phyloP scores from a whole-genome alignment of 1,140 invertebrate species.

The Drosophila bocki region DNA sequence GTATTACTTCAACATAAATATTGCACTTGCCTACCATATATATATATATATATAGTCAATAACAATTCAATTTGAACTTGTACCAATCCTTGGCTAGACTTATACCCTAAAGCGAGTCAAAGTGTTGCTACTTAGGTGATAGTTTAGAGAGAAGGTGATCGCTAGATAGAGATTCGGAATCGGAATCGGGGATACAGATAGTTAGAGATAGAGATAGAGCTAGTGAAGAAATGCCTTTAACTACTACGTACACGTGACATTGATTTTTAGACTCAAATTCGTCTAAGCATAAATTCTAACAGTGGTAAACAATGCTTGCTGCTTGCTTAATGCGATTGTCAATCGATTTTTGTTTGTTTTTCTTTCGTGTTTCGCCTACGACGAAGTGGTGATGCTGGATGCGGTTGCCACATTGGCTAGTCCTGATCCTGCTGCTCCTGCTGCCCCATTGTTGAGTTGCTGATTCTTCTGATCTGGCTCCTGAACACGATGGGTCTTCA shows the following conservation, averaged over 20 bases:
- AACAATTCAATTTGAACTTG: slow-evolving; percentile 82
- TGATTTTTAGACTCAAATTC: slow-evolving; percentile 57
- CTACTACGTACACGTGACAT: slow-evolving; percentile 61
- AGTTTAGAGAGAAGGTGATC: slow-evolving; percentile 19
- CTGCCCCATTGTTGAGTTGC: slow-evolving; percentile 21
- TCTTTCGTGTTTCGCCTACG: slow-evolving; percentile 25
- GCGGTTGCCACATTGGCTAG: slow-evolving; percentile 18
- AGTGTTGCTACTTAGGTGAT: slow-evolving; percentile 55
- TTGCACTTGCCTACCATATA: slow-evolving; percentile 66
- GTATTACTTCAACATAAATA: slow-evolving; percentile 67
- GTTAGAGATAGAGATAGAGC: slow-evolving; percentile 24
- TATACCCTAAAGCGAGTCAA: slow-evolving; percentile 50
- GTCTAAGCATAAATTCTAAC: slow-evolving; percentile 67
- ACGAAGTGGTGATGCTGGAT: slow-evolving; percentile 41
- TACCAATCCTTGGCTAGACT: slow-evolving; percentile 65
- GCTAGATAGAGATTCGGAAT: slow-evolving; percentile 24
- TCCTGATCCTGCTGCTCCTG: slow-evolving; percentile 14
- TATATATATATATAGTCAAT: slow-evolving; percentile 48
- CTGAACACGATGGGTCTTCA: slow-evolving; percentile 97
- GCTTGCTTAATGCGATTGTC: slow-evolving; percentile 79
- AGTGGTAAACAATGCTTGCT: slow-evolving; percentile 72
- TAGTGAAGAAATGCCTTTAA: slow-evolving; percentile 69
- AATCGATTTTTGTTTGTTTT: slow-evolving; percentile 59
- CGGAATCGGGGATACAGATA: slow-evolving; percentile 7
- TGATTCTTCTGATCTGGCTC: slow-evolving; percentile 87